A percentile compares a stretch with the other conserved stretches of the same genome.
Conservation (phyloP, 2,888 invertebrate species). For the Pollenia amentaria region DNA sequence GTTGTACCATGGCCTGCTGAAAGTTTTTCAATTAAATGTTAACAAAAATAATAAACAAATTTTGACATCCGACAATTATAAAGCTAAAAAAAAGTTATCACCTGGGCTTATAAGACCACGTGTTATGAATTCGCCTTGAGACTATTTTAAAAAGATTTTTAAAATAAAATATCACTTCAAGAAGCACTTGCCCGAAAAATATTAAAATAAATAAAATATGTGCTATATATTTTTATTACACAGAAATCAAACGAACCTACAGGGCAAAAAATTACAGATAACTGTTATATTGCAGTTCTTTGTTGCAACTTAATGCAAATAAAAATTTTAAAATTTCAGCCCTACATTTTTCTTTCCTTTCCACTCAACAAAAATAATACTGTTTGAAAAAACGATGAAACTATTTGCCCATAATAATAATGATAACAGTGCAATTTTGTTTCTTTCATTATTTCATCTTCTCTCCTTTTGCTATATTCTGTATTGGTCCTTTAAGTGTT, state of each 20-base stretch:
- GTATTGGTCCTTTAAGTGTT: conserved; percentile 55
- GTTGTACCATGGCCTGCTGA: no score
- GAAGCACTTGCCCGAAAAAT: no score
- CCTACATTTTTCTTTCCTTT: conserved; percentile 11
- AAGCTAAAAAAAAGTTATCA: no score
- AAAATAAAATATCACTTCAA: no score
- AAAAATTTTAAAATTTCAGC: not conserved
- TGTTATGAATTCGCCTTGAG: no score
- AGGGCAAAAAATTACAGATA: conserved; percentile 34
- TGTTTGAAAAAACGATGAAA: conserved; percentile 7
- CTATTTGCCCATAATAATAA: conserved; percentile 46
- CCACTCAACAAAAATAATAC: not conserved
- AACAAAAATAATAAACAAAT: no score
- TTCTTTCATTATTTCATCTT: conserved; percentile 29
- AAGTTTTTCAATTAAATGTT: no score
- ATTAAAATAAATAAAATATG: no score
- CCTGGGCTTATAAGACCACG: no score
- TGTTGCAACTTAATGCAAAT: not conserved
- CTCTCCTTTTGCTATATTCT: conserved; percentile 12
- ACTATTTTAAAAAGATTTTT: no score
- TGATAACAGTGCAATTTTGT: conserved; percentile 43
- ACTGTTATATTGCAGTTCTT: not conserved
- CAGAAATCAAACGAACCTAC: not conserved
- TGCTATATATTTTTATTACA: no score
- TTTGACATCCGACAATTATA: no score